Base-by-base conservation (phyloP, 30 jellyfish, hydroid and myxozoan species). In the Hydra vulgaris region DNA sequence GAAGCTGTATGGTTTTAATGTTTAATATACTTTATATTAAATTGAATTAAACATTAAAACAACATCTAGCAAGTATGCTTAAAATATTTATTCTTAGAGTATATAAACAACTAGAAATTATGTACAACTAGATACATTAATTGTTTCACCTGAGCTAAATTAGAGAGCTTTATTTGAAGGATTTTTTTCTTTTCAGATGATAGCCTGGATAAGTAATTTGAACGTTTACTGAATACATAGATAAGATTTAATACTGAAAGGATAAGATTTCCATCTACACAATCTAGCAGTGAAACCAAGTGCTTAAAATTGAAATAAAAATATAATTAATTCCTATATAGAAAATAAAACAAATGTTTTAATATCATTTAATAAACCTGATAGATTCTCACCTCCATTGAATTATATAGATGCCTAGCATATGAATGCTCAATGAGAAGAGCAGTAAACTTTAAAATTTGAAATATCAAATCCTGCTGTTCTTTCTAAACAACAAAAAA, bases 161-260 rank as follows among this genome's bases (percentile, higher is more conserved):
- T 87, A 22, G 88, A 82, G 26, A 93, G 88, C 22, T 95, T 82
- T 17, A 84, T 96, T 89, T 93, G 99, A 81, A 93, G 74, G 18
- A 80, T 25, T 70, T 93, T 93, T 71, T 95, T 84, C 53, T 76
- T 75, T 26, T 93, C 99, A 84, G 87, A 75, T 80, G 96, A 75
- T 85, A 93, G 70, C 7, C 99, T 83, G 20, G 99, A 87, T 21
- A 93, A 72, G 78, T 87, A 93, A 81, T 93, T 93, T 55, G 99
- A 93, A 61, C 99, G 86, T 74, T 93, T 93, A 84, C 99, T 93
- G 95, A 92, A 92, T n/a, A 92, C 98, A 81, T 92, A 92, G 68
- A 92, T 84, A 66, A 92, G 85, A 78, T 92, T 92, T 56, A 92
- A 83, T 0, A 87, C 98, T 15, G 98, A 83, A 72, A 92, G 72